Conservation (phyloP, 2,888 invertebrate species). For the Eulithis testata region DNA sequence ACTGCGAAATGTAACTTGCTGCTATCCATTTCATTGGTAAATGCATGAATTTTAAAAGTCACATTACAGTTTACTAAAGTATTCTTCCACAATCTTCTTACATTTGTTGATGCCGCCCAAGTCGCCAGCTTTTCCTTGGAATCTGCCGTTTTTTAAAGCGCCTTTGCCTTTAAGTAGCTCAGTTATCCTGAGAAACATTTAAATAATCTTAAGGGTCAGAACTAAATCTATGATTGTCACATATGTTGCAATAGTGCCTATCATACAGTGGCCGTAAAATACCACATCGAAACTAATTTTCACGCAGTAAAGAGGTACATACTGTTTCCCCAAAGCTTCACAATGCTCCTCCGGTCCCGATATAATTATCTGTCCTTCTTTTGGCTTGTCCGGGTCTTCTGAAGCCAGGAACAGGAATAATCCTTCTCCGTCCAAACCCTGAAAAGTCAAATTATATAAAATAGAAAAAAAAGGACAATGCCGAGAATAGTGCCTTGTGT, state of each 20-base stretch:
- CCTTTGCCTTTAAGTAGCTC: conserved; percentile 91
- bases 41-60: too few relatives aligned
- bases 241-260: too few relatives aligned
- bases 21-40: too few relatives aligned
- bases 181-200: conserved; percentile 82
- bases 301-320: conserved; percentile 53
- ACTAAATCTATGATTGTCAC: too few relatives aligned
- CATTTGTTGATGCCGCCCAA: conserved; percentile 87
- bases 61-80: conserved; percentile 71
- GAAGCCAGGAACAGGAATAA: conserved; percentile 88
- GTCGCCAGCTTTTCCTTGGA: conserved; percentile 91
- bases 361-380: conserved; percentile 83
- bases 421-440: conserved; percentile 83
- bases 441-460: not conserved
- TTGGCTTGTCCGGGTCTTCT: conserved; percentile 87
- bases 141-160: conserved; percentile 88
- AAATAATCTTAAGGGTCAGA: conserved; percentile 3
- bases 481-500: not conserved
- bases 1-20: too few relatives aligned
- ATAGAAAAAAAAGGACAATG: not conserved
- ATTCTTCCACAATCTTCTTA: conserved; percentile 84
- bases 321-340: conserved; percentile 85
- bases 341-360: conserved; percentile 83
- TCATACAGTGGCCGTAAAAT: too few relatives aligned
- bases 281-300: too few relatives aligned